Percentiles rank a stretch among this genome's conserved stretches.
Conservation (phyloP, 2,888 invertebrate genomes). For the Neria commutata region DNA sequence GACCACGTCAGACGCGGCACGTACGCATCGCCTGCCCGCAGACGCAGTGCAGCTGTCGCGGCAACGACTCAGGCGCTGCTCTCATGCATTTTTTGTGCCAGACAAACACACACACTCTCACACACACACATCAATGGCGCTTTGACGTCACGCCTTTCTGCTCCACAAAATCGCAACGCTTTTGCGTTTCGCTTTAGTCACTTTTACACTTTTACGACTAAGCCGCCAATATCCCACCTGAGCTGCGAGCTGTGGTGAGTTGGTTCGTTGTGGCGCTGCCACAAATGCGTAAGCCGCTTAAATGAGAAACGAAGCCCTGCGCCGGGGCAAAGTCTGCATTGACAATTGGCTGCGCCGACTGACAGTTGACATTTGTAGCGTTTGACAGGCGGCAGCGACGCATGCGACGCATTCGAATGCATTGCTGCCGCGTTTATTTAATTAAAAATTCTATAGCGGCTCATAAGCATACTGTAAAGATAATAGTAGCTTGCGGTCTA, state of each 20-base stretch:
- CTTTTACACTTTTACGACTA: background rate
- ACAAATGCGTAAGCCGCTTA: background rate
- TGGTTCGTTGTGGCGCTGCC: background rate
- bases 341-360: background rate
- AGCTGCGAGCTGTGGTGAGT: background rate
- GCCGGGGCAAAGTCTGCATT: background rate
- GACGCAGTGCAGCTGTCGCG: background rate
- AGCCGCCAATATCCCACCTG: background rate
- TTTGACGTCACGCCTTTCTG: conserved; percentile 10
- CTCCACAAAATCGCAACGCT: background rate
- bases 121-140: background rate
- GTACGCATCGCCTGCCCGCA: background rate
- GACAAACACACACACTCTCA: background rate
- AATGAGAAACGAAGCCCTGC: background rate
- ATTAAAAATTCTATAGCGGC: too few relatives aligned
- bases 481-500: too few relatives aligned
- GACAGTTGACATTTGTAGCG: conserved; percentile 2
- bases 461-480: too few relatives aligned
- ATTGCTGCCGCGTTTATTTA: too few relatives aligned
- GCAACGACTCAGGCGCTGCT: background rate
- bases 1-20: too few relatives aligned
- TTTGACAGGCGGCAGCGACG: too few relatives aligned
- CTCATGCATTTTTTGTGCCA: background rate
- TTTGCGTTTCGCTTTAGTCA: background rate
- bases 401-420: too few relatives aligned